phyloP scores from a whole-genome alignment of 2,888 invertebrate species.

The Anoncus sp. region DNA sequence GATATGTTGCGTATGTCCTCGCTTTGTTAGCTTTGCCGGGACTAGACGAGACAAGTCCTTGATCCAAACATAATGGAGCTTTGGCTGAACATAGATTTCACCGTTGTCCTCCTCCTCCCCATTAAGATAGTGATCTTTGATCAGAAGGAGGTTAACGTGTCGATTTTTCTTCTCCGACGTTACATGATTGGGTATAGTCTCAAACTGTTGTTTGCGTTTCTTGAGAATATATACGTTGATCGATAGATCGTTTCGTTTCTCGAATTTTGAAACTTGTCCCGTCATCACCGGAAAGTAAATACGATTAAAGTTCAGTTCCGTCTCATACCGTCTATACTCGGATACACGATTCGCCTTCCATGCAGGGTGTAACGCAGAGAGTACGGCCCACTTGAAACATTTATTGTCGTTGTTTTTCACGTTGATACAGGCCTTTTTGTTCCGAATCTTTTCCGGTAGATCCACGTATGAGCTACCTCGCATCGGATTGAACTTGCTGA shows the following conservation, averaged over 20 bases:
- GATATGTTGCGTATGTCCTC: background rate
- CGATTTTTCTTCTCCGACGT: slow-evolving; percentile 24
- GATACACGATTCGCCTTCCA: slow-evolving; percentile 49
- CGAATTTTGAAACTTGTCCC: slow-evolving; percentile 62
- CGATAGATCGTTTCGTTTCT: slow-evolving; percentile 56
- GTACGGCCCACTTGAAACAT: slow-evolving; percentile 68
- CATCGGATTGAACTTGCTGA: slow-evolving; percentile 69
- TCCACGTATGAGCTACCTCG: slow-evolving; percentile 68
- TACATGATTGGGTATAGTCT: slow-evolving; percentile 18
- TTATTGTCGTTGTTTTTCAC: slow-evolving; percentile 43
- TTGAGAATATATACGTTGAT: slow-evolving; percentile 13
- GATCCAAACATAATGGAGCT: slow-evolving; percentile 35
- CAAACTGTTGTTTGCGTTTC: background rate
- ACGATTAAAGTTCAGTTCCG: slow-evolving; percentile 54
- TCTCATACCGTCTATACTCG: slow-evolving; percentile 53
- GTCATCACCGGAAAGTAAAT: slow-evolving; percentile 67
- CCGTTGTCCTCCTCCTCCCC: slow-evolving; percentile 21
- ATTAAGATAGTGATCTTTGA: slow-evolving; percentile 34
- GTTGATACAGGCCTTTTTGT: slow-evolving; percentile 37
- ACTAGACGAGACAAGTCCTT: slow-evolving; percentile 32
- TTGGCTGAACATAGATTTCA: background rate
- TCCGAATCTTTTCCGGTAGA: slow-evolving; percentile 15
- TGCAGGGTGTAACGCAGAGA: slow-evolving; percentile 55
- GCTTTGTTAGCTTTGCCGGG: slow-evolving; percentile 12
- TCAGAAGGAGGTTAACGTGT: slow-evolving; percentile 41